Evolutionary conservation across 92 coral and sea anemone species (phyloP).

Genomic region (Actinostola sp.): DNA sequence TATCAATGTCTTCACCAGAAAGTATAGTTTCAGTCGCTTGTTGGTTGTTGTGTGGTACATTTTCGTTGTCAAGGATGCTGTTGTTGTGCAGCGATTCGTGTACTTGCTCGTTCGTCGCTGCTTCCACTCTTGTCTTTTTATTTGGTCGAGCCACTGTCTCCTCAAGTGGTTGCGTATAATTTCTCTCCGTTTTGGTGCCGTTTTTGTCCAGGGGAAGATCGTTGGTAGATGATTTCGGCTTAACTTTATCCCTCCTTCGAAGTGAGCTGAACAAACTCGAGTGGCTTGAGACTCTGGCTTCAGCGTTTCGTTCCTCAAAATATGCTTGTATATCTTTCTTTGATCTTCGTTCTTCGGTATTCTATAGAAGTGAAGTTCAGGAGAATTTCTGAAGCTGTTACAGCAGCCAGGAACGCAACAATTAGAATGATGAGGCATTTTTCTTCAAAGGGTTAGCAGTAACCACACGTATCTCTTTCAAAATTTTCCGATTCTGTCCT

Average conservation of each 20-base stretch:
- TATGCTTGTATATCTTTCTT: conserved; percentile 25
- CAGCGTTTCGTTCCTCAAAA: conserved; percentile 29
- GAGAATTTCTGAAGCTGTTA: conserved; percentile 51
- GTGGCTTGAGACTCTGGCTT: conserved; percentile 51
- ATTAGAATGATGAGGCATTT: conserved; percentile 36
- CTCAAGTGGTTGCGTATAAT: not conserved
- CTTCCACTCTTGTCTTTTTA: conserved; percentile 30
- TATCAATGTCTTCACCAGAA: conserved; percentile 46
- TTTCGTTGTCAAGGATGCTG: not conserved
- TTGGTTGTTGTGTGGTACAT: not conserved
- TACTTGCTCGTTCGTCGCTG: conserved; percentile 14
- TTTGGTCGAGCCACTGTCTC: not conserved
- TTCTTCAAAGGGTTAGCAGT: not conserved
- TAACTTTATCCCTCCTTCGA: conserved; percentile 57
- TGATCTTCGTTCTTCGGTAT: conserved; percentile 52
- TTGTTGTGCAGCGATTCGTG: not conserved
- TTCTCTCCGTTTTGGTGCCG: conserved; percentile 32
- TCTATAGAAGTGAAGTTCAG: conserved; percentile 42
- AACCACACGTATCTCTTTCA: not conserved
- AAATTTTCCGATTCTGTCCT: too few species aligned
- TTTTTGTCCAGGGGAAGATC: conserved; percentile 56
- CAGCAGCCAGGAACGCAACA: conserved; percentile 58
- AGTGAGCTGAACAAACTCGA: conserved; percentile 51
- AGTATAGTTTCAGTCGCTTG: conserved; percentile 34
- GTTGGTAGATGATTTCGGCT: conserved; percentile 43